Evolutionary conservation across 2,113 vertebrate genomes (phyloP).

Genomic region (Scatophagus argus): DNA sequence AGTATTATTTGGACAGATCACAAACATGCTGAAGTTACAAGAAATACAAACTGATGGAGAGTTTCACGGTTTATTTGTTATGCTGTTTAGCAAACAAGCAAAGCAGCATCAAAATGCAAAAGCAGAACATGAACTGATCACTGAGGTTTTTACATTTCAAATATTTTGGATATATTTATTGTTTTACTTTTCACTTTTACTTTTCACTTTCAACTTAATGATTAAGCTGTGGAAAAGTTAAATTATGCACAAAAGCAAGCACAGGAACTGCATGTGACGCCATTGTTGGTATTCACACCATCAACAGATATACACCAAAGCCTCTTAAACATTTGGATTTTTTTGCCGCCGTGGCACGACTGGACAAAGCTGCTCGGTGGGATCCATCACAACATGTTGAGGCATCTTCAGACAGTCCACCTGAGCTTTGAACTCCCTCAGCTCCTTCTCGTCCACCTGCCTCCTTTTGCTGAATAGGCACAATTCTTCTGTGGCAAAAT

Average conservation of each 20-base stretch:
- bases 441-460: constrained; percentile 8
- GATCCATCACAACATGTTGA: not conserved
- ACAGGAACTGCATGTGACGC: not conserved
- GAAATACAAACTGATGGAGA: no score
- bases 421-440: constrained; percentile 30
- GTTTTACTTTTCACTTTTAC: not conserved
- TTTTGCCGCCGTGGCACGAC: fast-evolving
- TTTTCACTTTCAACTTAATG: not conserved
- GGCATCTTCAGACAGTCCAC: constrained; percentile 18
- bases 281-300: not conserved
- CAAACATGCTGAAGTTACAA: no score
- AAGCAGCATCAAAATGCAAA: no score
- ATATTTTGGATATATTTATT: not conserved
- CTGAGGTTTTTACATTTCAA: not conserved
- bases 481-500: fast-evolving
- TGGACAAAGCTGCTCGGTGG: constrained; percentile 14
- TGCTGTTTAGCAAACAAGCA: no score
- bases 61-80: no score
- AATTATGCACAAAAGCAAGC: not conserved
- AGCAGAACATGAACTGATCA: no score
- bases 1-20: no score
- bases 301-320: not conserved
- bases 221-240: not conserved
- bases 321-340: not conserved
- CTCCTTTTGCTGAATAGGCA: constrained; percentile 40